phyloP scores from a whole-genome alignment of 2,797 vertebrate species.

The Neosilurus mollespiculum region DNA sequence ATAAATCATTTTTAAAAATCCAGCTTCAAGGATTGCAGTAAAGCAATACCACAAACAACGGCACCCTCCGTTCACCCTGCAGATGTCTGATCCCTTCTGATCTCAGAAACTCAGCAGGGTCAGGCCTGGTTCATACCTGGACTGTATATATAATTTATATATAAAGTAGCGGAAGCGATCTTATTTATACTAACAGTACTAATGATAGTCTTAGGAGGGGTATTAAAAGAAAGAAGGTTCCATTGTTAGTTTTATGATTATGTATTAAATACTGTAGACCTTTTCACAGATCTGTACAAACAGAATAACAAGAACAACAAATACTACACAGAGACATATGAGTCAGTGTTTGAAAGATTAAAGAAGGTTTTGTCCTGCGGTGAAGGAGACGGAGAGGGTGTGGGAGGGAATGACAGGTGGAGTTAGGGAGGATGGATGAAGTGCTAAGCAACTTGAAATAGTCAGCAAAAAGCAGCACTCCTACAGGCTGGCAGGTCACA shows the following conservation, averaged over 20 bases:
- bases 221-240: too few relatives aligned
- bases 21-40: neutral
- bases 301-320: neutral
- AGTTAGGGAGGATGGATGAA: slow-evolving; percentile 28
- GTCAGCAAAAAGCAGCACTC: slow-evolving; percentile 41
- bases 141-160: too few relatives aligned
- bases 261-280: neutral
- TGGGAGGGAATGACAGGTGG: neutral
- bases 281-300: neutral
- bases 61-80: too few relatives aligned
- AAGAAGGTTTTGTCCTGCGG: neutral
- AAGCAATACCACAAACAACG: too few relatives aligned
- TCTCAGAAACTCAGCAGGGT: too few relatives aligned
- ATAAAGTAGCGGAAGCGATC: too few relatives aligned
- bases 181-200: too few relatives aligned
- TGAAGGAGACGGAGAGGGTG: neutral
- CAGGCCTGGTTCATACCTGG: too few relatives aligned
- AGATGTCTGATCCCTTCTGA: too few relatives aligned
- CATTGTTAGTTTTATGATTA: neutral
- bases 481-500: slow-evolving; percentile 32
- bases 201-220: too few relatives aligned
- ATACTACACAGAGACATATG: neutral
- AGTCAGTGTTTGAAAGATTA: neutral
- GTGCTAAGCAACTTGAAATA: slow-evolving; percentile 33
- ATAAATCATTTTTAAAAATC: neutral